phyloP scores from a whole-genome alignment of 2,888 invertebrate genomes.

The Nymphalis c-album region DNA sequence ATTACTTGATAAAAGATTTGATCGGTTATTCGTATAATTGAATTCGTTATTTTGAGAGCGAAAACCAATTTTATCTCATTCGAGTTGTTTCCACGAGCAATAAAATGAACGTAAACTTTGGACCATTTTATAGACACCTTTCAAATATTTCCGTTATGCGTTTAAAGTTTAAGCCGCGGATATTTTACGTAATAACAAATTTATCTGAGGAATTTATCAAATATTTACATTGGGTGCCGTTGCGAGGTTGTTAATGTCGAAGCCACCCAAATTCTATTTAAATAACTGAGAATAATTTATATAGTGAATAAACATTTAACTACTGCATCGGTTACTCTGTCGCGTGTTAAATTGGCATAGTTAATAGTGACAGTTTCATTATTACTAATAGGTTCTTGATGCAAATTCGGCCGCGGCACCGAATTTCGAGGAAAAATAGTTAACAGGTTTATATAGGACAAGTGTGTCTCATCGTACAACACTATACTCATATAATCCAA shows the following conservation, averaged over 20 bases:
- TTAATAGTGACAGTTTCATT: too few relatives aligned
- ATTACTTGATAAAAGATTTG: too few relatives aligned
- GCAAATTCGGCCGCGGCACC: too few relatives aligned
- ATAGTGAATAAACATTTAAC: background rate
- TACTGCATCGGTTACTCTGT: background rate
- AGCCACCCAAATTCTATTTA: constrained; percentile 7
- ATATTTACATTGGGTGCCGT: constrained; percentile 4
- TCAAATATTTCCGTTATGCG: constrained; percentile 11
- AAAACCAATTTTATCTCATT: constrained; percentile 23
- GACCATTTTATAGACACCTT: constrained; percentile 15
- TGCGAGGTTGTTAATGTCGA: constrained; percentile 1
- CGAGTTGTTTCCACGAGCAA: constrained; percentile 24
- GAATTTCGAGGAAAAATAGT: too few relatives aligned
- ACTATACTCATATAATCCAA: too few relatives aligned
- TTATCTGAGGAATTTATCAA: constrained; percentile 16
- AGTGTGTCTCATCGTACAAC: too few relatives aligned
- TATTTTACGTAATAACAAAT: constrained; percentile 8
- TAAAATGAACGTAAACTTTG: constrained; percentile 33
- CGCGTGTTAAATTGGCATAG: background rate
- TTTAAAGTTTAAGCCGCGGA: constrained; percentile 1
- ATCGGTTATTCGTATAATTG: too few relatives aligned
- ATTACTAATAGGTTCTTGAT: too few relatives aligned
- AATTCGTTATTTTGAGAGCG: background rate
- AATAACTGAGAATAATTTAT: background rate
- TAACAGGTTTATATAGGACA: too few relatives aligned